These are phyloP conservation scores for Champsocephalus esox DNA, from an alignment of 2,797 vertebrate species.

Conservation along the genomic window DNA sequence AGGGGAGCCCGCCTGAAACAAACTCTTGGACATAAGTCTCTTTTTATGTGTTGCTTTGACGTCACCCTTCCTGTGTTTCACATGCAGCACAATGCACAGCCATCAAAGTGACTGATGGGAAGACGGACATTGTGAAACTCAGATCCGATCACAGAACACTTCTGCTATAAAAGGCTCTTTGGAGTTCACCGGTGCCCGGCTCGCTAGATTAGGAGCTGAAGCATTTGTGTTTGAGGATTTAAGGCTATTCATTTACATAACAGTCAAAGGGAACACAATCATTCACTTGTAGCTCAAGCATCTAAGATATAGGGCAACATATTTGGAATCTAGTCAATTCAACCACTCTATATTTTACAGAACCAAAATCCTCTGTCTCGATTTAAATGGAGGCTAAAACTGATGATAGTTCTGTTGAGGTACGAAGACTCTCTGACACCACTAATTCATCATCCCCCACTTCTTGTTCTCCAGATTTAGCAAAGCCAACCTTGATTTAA, in stretches of 20 bases:
- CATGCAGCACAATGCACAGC: background rate
- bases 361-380: constrained; percentile 7
- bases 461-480: constrained; percentile 31
- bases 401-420: constrained; percentile 20
- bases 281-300: background rate
- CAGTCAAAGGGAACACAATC: constrained; percentile 7
- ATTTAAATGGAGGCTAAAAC: constrained; percentile 20
- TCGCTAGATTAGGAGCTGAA: constrained; percentile 13
- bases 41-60: constrained; percentile 1
- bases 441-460: constrained; percentile 29
- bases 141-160: constrained; percentile 7
- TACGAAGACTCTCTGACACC: constrained; percentile 4
- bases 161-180: constrained; percentile 7
- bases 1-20: background rate
- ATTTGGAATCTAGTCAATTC: background rate
- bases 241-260: constrained; percentile 22
- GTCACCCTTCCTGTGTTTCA: constrained; percentile 8
- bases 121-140: background rate
- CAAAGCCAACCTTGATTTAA: constrained; percentile 33
- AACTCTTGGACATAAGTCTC: background rate
- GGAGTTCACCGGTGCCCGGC: constrained; percentile 7
- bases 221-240: constrained; percentile 14
- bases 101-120: constrained; percentile 3
- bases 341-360: constrained; percentile 9
- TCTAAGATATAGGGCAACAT: background rate